Evolutionary conservation across 1,140 invertebrate genomes (phyloP).

Genomic region (Megalopta genalis): DNA sequence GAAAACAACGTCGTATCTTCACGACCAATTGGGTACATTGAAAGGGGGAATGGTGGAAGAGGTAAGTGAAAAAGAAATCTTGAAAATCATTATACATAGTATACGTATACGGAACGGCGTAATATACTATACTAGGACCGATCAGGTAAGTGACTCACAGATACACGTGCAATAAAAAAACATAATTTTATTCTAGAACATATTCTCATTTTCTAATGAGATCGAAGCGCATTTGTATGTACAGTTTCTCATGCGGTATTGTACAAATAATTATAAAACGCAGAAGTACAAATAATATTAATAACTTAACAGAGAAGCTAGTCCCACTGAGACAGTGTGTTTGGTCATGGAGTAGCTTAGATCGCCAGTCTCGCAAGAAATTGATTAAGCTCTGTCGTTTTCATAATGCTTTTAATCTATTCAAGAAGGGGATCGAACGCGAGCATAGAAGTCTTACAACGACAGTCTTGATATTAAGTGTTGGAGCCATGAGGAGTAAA

Average conservation of each 20-base stretch:
- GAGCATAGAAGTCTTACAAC: constrained; percentile 3
- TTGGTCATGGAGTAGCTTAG: neutral
- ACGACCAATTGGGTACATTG: constrained; percentile 67
- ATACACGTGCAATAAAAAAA: constrained; percentile 20
- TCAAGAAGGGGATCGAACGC: neutral
- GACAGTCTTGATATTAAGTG: constrained; percentile 25
- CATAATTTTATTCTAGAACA: constrained; percentile 33
- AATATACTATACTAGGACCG: neutral
- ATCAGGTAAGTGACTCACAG: constrained; percentile 22
- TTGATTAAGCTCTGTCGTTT: neutral
- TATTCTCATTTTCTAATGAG: constrained; percentile 31
- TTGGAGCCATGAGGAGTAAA: neutral
- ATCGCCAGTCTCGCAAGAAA: constrained; percentile 7
- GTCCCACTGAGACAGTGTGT: neutral
- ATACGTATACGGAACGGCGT: neutral
- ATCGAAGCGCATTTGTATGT: constrained; percentile 3
- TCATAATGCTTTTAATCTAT: neutral
- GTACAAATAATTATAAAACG: constrained; percentile 20
- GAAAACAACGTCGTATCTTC: constrained; percentile 54
- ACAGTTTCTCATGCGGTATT: neutral
- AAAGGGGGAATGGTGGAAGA: constrained; percentile 71
- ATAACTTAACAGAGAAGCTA: constrained; percentile 11
- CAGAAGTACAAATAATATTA: constrained; percentile 24
- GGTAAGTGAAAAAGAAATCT: constrained; percentile 63
- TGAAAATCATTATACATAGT: constrained; percentile 26